Conservation (phyloP, 2,113 vertebrate genomes). For the Lophura nycthemera region DNA sequence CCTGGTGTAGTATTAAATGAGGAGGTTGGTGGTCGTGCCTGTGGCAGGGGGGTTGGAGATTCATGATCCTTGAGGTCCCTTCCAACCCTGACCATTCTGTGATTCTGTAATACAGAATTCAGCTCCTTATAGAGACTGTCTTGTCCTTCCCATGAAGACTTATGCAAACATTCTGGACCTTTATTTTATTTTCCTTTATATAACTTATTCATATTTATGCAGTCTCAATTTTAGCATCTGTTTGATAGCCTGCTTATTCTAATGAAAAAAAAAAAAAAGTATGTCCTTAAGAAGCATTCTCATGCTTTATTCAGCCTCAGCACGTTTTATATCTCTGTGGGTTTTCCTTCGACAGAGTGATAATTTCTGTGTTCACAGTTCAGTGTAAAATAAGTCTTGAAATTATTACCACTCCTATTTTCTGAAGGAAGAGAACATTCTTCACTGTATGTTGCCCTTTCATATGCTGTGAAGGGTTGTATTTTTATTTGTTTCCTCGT, state of each 20-base stretch:
- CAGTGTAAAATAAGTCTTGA: slow-evolving; percentile 36
- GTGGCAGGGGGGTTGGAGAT: too few relatives aligned
- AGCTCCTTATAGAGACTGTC: background rate
- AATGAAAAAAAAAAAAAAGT: background rate
- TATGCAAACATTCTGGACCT: background rate
- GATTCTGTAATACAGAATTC: background rate
- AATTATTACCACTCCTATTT: slow-evolving; percentile 34
- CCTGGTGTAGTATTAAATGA: too few relatives aligned
- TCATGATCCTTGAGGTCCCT: too few relatives aligned
- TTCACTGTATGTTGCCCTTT: background rate
- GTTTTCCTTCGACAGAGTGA: slow-evolving; percentile 22
- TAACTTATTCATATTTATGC: background rate
- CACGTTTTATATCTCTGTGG: slow-evolving; percentile 3
- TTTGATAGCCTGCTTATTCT: background rate
- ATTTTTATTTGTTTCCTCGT: background rate
- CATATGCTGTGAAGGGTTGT: background rate
- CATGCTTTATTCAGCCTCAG: background rate
- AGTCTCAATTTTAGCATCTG: background rate
- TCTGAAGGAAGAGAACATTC: background rate
- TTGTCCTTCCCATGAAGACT: background rate
- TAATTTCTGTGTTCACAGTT: slow-evolving; percentile 7
- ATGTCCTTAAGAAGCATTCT: slow-evolving; percentile 35
- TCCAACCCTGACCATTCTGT: too few relatives aligned
- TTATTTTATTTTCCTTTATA: background rate
- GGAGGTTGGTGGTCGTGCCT: too few relatives aligned